Base-by-base conservation (phyloP, 2,797 vertebrate species). In the Megalops cyprinoides region DNA sequence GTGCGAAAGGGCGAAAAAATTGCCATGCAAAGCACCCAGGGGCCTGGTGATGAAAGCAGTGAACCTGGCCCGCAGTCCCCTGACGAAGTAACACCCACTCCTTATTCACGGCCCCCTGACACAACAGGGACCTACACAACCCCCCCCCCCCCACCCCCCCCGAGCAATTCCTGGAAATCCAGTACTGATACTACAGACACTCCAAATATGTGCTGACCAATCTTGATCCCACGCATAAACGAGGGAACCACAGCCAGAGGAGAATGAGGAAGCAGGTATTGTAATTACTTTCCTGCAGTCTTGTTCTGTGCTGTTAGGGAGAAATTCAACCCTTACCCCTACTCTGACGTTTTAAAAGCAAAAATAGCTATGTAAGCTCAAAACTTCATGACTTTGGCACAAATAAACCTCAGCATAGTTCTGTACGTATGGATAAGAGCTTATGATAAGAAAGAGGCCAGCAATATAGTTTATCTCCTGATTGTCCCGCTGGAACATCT, bases 51-150 rank as follows among this genome's bases (percentile, higher is more conserved):
- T 23, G 67, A 44, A 18, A 44, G 20, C 39, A 2, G 42, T 9
- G 44, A n/a, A 4, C 18, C 67, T 23, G 67, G 67, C 39, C n/a
- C 39, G 15, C 37, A n/a, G 20, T n/a, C 7, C 67, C 1, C 39
- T 44, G 67, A 20, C 44, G 67, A 71, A 71, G 39, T 71, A 44
- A 44, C 39, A 71, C 67, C 67, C 39, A 71, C 37, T 44, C 67
- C 67, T n/a, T 12, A 71, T 71, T 71, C 39, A 44, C 67, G 4
- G 67, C 37, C 44, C 10, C 67, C 20, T 44, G 67, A 71, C 67
- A 71, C 67, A 71, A 71, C 44, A 39, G 37, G 37, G 23, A 44
- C 67, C 3, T 23, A 9, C 12, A 67, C 20, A 39, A 42, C 7
- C 31, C 12, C 60, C 25, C 31, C 56, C 56, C 6, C 1, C 28